phyloP scores from a whole-genome alignment of 2,113 vertebrate genomes.

The Pachypanchax playfairii region DNA sequence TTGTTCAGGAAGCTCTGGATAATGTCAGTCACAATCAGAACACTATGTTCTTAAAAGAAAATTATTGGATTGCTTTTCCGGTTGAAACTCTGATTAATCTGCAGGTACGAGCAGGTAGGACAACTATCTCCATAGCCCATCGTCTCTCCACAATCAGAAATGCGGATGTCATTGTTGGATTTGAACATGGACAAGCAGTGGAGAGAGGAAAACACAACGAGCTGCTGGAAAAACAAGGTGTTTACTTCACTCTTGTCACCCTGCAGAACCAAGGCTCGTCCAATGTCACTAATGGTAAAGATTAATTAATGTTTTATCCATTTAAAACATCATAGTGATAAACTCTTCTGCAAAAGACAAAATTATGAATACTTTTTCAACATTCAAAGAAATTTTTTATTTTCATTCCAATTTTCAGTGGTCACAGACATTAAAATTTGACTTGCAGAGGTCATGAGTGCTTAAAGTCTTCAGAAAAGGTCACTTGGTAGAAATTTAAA shows the following conservation, averaged over 20 bases:
- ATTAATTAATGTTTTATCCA: too few species aligned
- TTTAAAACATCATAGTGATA: too few species aligned
- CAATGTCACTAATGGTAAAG: slow-evolving; percentile 48
- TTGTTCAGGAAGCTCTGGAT: slow-evolving; percentile 87
- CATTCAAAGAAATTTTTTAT: too few species aligned
- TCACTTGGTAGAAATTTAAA: too few species aligned
- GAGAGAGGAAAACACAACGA: slow-evolving; percentile 79
- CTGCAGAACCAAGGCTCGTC: slow-evolving; percentile 74
- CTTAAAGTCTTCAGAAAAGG: too few species aligned
- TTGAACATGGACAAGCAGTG: slow-evolving; percentile 79
- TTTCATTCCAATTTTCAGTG: too few species aligned
- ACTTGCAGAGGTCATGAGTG: too few species aligned
- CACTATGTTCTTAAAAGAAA: too few species aligned
- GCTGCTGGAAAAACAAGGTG: slow-evolving; percentile 76
- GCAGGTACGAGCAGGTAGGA: slow-evolving; percentile 78
- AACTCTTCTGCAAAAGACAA: too few species aligned
- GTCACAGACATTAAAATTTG: too few species aligned
- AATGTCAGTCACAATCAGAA: slow-evolving; percentile 79
- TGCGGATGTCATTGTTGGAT: slow-evolving; percentile 81
- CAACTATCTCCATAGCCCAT: slow-evolving; percentile 82
- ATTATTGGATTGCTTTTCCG: slow-evolving; percentile 3
- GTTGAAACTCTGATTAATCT: not conserved
- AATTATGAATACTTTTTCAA: too few species aligned
- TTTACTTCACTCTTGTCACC: slow-evolving; percentile 83
- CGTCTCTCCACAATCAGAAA: slow-evolving; percentile 82